Evolutionary conservation across 2,113 vertebrate species (phyloP), one percentile per base, ranked within the genome.

Genomic region (Vicugna pacos): DNA sequence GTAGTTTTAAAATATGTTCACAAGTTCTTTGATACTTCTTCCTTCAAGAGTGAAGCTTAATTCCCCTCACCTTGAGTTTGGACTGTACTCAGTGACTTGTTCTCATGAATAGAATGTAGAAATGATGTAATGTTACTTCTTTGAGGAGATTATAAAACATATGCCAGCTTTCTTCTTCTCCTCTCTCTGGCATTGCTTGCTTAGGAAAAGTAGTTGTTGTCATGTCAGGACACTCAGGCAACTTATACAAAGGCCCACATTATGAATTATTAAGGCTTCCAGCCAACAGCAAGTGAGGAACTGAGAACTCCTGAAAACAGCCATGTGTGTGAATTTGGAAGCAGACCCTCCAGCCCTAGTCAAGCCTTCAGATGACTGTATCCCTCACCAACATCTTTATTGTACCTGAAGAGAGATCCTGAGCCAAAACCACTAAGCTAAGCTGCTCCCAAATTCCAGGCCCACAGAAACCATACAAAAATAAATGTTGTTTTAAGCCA

Each of bases 1-100:
- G 52, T 79, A 42, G 16, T 79, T 95, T 73, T 83, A 56, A 82
- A 93, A 80, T 84, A 90, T 46, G 75, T 64, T 60, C 62, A 76
- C 6, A 88, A 56, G 65, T 77, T 73, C 28, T 95, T 58, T 93
- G 30, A 17, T 91, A 62, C 8, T 70, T 88, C 30, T 81, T 70
- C 58, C 75, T 84, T 83, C 69, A 76, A 80, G 86, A 83, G 24
- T 75, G 2, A 52, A 60, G 5, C 6, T 92, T 73, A 67, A 73
- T 75, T 87, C 24, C 75, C 32, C 56, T 90, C 2, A 13, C 58
- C 82, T 82, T 88, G 67, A 84, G 19, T 76, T 83, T 87, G 26
- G 35, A 16, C 26, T 70, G 7, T 81, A 46, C 30, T 79, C 72
- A 72, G 17, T 97, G 88, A 88, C 65, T 94, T 86, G 30, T 87